These are phyloP conservation scores for Vidua macroura DNA, from an alignment of 2,113 vertebrate species.

Conservation along the genomic window DNA sequence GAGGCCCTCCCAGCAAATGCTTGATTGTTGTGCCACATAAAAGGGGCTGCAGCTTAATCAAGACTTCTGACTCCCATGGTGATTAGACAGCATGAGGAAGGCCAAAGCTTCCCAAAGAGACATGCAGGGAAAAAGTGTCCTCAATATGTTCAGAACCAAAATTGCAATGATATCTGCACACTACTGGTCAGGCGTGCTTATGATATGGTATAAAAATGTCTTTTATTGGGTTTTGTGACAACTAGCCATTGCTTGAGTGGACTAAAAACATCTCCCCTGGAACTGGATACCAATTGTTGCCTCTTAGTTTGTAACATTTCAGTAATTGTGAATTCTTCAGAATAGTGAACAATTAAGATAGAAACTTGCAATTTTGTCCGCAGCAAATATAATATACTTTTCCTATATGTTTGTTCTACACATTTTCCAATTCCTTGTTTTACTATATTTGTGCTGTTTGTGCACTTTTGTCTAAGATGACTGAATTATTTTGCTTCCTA, in stretches of 20 bases:
- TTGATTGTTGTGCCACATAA: not conserved
- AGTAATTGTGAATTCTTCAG: not conserved
- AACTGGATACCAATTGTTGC: not conserved
- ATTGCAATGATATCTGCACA: not conserved
- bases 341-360: not conserved
- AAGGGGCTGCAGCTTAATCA: not conserved
- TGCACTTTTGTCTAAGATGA: not conserved
- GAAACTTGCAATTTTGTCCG: not conserved
- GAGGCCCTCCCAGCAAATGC: not conserved
- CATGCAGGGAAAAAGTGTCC: not conserved
- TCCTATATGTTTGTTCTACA: not conserved
- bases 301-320: not conserved
- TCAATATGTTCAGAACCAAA: not conserved
- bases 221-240: not conserved
- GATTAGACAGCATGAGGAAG: not conserved
- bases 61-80: not conserved
- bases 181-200: not conserved
- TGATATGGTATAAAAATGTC: not conserved
- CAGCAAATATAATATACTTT: not conserved
- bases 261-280: not conserved
- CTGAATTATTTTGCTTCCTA: not conserved
- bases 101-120: not conserved
- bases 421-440: conserved; percentile 12
- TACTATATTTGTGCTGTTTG: not conserved
- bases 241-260: not conserved